Conservation (phyloP, 2,888 invertebrate species). For the Lithophane leautieri region DNA sequence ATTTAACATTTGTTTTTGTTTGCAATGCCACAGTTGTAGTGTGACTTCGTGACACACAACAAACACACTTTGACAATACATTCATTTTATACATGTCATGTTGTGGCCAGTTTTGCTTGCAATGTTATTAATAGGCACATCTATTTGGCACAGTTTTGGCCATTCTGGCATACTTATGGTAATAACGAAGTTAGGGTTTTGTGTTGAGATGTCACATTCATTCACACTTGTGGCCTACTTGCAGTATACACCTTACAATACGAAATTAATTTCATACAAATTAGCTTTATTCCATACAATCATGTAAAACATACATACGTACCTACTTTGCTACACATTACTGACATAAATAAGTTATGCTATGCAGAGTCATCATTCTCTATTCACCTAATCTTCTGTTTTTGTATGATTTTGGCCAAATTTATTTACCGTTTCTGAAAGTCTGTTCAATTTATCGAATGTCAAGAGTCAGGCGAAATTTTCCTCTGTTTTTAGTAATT, state of each 20-base stretch:
- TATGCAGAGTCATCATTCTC: background rate
- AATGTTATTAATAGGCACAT: background rate
- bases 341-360: background rate
- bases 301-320: too few relatives aligned
- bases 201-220: background rate
- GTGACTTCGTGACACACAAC: background rate
- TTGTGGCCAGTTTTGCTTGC: background rate
- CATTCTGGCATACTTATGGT: background rate
- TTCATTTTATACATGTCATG: background rate
- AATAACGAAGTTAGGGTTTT: background rate
- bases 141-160: background rate
- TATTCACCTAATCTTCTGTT: background rate
- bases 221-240: background rate
- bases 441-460: background rate
- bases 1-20: background rate
- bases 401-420: conserved; percentile 11
- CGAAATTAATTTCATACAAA: background rate
- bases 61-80: background rate
- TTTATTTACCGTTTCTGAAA: background rate
- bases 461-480: background rate
- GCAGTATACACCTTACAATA: background rate
- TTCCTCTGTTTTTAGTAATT: background rate
- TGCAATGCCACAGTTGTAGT: background rate
- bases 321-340: background rate
- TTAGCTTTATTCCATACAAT: background rate